Evolutionary conservation across 2,888 invertebrate genomes (phyloP), one percentile per base, ranked within the genome.

Genomic region (Chelonus formosanus): DNA sequence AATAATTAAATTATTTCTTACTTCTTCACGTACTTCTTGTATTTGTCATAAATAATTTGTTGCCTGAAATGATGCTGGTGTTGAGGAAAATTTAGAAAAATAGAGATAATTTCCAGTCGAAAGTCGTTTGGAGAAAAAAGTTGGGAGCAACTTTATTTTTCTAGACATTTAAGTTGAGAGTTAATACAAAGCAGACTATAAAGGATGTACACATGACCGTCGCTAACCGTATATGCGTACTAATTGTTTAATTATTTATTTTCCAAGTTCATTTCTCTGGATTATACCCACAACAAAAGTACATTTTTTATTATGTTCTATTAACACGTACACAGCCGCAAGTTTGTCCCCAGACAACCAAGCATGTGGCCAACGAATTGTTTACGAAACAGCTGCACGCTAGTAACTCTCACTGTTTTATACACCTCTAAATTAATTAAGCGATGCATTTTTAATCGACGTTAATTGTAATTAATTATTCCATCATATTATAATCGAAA

Each of bases 241-340:
- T 80, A 76, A 80, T 79, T 81, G 76, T 81, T 79, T 75, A 75
- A 80, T 80, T 77, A 81, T 79, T 79, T 77, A 79, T 79, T 76
- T 75, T 76, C 70, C 72, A 72, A 73, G 76, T 75, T 79, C 75
- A 75, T 77, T 74, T 71, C 74, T 61, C 65, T 48, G 78, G 73
- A 77, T 76, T 75, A 77, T 74, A 69, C 66, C 65, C 62, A 53
- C 59, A 65, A 72, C 68, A 67, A 72, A 72, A 76, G 65, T 77
- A 75, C 74, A 75, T 80, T 78, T 78, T 78, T 80, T 78, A 78
- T 79, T 72, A 68, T 70, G 61, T 65, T 71, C 71, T 72, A 74
- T 75, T 74, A 73, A 69, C 71, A 67, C 67, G 63, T 63, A 50
- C 58, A 61, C 67, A 34, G 57, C 65, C 69, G 66, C 67, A 65